Evolutionary conservation across 1,140 invertebrate genomes (phyloP).

Genomic region (Brachionus angularis): DNA sequence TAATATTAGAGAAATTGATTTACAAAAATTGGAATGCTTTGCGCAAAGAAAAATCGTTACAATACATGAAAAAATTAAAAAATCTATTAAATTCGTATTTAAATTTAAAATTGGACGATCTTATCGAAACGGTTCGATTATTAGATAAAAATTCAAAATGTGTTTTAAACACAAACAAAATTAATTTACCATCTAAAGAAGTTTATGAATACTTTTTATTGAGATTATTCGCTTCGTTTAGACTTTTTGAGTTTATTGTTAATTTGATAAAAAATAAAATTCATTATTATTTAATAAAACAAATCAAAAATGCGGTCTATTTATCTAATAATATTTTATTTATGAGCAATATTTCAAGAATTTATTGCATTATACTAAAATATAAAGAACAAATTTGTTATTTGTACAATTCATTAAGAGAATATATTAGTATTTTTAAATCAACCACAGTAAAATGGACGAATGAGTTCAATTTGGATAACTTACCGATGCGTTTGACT

Average conservation of each 20-base stretch:
- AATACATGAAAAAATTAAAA: constrained; percentile 37
- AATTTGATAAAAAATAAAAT: constrained; percentile 20
- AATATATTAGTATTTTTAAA: neutral
- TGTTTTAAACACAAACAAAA: neutral
- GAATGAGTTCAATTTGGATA: neutral
- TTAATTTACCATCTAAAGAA: constrained; percentile 16
- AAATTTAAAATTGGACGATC: neutral
- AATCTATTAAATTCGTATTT: neutral
- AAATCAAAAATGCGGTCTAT: constrained; percentile 33
- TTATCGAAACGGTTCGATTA: neutral
- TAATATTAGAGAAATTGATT: constrained; percentile 22
- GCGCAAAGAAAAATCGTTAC: constrained; percentile 34
- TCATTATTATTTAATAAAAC: neutral
- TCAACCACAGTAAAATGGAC: constrained; percentile 15
- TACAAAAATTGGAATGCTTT: constrained; percentile 41
- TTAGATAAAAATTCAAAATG: neutral
- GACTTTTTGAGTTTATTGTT: neutral
- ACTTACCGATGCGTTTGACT: neutral
- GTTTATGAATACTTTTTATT: constrained; percentile 5
- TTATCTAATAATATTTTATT: constrained; percentile 29
- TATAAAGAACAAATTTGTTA: neutral
- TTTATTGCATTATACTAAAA: constrained; percentile 3
- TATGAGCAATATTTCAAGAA: neutral
- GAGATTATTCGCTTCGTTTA: neutral
- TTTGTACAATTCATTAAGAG: constrained; percentile 31